Evolutionary conservation across 2,797 vertebrate species (phyloP).

Genomic region (Neoniphon sammara): DNA sequence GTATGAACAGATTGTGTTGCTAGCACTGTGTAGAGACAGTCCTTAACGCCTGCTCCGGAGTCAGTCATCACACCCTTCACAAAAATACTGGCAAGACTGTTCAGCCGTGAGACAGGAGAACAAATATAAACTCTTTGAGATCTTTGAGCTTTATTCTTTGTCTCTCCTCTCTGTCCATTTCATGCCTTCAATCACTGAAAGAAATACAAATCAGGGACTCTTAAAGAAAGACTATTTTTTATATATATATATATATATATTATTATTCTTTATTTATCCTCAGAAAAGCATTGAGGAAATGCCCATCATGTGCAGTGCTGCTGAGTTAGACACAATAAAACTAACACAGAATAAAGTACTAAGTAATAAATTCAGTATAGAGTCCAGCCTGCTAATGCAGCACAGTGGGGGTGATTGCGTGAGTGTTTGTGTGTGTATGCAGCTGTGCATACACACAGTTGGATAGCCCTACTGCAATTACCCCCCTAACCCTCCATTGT

Average conservation of each 20-base stretch:
- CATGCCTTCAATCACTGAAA: neutral
- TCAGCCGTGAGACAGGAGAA: constrained; percentile 37
- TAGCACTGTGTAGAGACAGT: constrained; percentile 68
- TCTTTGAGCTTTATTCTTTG: constrained; percentile 26
- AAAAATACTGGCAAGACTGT: constrained; percentile 32
- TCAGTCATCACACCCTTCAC: constrained; percentile 59
- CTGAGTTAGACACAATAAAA: no score
- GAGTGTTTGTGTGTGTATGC: no score
- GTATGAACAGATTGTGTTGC: constrained; percentile 69
- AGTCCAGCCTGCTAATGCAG: no score
- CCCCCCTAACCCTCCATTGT: neutral
- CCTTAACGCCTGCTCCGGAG: constrained; percentile 66
- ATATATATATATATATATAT: no score
- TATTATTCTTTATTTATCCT: no score
- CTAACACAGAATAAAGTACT: no score
- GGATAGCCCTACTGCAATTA: neutral
- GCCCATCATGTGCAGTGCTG: no score
- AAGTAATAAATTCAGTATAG: no score
- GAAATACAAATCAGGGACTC: neutral
- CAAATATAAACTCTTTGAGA: constrained; percentile 29
- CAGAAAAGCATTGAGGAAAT: no score
- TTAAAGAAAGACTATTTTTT: neutral
- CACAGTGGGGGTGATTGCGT: no score
- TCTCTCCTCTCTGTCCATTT: constrained; percentile 19
- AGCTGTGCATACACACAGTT: neutral